Base-by-base conservation (phyloP, 2,888 invertebrate species). In the Coleophora flavipennella region DNA sequence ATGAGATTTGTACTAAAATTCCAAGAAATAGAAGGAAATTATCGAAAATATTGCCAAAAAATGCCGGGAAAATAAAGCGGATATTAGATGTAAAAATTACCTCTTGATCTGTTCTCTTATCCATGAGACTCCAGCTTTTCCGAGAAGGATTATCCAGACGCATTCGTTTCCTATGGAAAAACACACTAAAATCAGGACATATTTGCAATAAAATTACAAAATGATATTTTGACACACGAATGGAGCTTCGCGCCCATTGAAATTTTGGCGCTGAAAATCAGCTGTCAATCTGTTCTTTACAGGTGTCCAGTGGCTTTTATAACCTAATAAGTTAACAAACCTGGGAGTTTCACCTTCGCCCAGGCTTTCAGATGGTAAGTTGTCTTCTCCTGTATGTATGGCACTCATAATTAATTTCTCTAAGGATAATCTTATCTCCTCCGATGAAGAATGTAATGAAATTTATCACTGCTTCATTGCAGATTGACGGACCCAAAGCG, bases 241-340 rank as follows among this genome's bases (percentile, higher is more conserved):
- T 35, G 36, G 39, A 45, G 40, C 67, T 78, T 80, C 61, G 67
- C 78, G 78, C 77, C 76, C 62, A 80, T 81, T 63, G 20, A 20
- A 55, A 77, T 73, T 81, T 80, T 83, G 67, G 70, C 81, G 83
- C 80, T 60, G 35, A 52, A 57, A 70, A 83, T 81, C 81, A 83
- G 81, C 83, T 84, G 83, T 81, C 83, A 74, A 59, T 49, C 48
- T 55, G 59, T 53, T 49, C 55, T 44, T 44, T 9, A n/a, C 11
- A 29, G 10, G 29, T 11, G 29, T n/a, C 10, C 11, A 11, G 4
- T 29, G 10, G 29, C 4, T 4, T 4, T 29, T 7, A 29, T 9
- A 27, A 27, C 10, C 8, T 27, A 51, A 49, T 48, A 42, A 34
- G 11, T 32, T 10, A 14, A 55, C 60, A 71, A 67, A 81, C 80